Conservation (phyloP, 2,888 invertebrate genomes). For the Chrysina gloriosa region DNA sequence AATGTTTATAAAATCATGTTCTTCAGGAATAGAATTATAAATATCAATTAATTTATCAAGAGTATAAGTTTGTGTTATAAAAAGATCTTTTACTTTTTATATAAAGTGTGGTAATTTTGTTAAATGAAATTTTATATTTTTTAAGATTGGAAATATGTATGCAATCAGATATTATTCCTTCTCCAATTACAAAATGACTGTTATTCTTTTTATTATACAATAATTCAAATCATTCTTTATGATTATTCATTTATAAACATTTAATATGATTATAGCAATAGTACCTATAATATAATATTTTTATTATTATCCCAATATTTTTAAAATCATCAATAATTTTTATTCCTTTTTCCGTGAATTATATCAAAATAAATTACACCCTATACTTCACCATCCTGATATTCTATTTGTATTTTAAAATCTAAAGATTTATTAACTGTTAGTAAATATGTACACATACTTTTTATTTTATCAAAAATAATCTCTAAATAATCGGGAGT, state of each 20-base stretch:
- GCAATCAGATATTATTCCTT: background rate
- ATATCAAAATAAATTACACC: background rate
- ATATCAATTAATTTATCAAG: background rate
- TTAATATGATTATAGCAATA: conserved; percentile 6
- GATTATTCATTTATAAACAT: conserved; percentile 12
- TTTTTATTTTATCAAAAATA: conserved; percentile 1
- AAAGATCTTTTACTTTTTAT: background rate
- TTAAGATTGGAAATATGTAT: conserved; percentile 9
- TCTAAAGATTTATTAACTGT: conserved; percentile 4
- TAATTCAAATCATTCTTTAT: conserved; percentile 14
- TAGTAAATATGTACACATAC: conserved; percentile 2
- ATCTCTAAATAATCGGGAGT: conserved; percentile 7
- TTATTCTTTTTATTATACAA: background rate
- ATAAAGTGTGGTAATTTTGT: background rate
- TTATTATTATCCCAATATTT: conserved; percentile 12
- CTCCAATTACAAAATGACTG: background rate
- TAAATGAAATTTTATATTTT: conserved; percentile 7
- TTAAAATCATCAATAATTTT: conserved; percentile 14
- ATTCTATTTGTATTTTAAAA: conserved; percentile 3
- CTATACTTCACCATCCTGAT: background rate
- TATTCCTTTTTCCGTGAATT: conserved; percentile 1
- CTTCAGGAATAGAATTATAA: conserved; percentile 1
- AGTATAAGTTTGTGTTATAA: conserved; percentile 9
- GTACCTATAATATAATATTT: conserved; percentile 4
- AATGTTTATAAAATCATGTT: too few relatives aligned